A percentile compares a stretch with the other conserved stretches of the same genome.
Evolutionary conservation across 2,797 vertebrate species (phyloP).

Genomic region (Enteromius mattozi): DNA sequence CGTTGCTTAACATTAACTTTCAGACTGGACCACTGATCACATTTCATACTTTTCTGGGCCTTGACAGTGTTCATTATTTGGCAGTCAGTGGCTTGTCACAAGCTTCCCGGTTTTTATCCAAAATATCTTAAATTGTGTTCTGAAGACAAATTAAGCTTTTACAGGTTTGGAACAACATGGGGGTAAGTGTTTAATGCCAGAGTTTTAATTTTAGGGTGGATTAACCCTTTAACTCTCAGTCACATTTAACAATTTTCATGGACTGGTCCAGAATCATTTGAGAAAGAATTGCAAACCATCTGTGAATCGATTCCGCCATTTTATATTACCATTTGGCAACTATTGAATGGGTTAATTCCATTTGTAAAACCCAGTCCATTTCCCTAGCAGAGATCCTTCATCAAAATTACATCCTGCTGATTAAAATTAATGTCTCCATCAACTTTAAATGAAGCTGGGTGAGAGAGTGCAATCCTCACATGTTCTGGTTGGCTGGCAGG

Average conservation of each 20-base stretch:
- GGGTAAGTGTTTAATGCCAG: no score
- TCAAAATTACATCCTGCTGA: slow-evolving; percentile 26
- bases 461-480: slow-evolving; percentile 76
- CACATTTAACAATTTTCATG: not conserved
- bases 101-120: no score
- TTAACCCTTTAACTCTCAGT: not conserved
- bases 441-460: slow-evolving; percentile 23
- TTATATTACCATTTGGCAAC: not conserved
- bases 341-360: not conserved
- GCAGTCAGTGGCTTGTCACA: no score
- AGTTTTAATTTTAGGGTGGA: no score
- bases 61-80: no score
- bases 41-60: no score
- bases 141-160: no score
- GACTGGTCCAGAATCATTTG: not conserved
- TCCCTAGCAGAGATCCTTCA: not conserved
- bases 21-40: no score
- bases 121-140: no score
- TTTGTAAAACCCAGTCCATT: not conserved
- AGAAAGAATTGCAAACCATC: not conserved
- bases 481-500: slow-evolving; percentile 83
- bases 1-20: no score
- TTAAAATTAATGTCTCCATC: slow-evolving; percentile 33
- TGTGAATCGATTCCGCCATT: not conserved
- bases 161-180: no score